A percentile compares a stretch with the other conserved stretches of the same genome.
Conservation (phyloP, 2,113 vertebrate species). For the Nestor notabilis region DNA sequence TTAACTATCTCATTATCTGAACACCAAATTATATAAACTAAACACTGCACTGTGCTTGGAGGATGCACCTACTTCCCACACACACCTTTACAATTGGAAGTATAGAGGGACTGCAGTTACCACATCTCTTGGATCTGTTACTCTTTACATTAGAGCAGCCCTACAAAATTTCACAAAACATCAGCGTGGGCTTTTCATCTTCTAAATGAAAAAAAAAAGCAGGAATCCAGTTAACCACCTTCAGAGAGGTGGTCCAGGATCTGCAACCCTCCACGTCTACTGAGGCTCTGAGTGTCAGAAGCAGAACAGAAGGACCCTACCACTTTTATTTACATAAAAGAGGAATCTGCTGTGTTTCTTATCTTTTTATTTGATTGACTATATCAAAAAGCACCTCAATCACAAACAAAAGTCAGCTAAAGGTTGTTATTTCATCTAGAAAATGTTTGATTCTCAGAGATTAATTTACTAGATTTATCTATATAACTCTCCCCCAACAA, state of each 20-base stretch:
- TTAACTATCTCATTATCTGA: background rate
- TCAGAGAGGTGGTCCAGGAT: background rate
- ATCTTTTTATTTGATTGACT: background rate
- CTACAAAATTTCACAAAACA: background rate
- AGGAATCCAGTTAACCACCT: background rate
- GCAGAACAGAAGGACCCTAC: background rate
- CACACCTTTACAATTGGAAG: background rate
- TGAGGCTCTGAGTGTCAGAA: background rate
- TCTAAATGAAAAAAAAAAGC: background rate
- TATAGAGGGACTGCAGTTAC: background rate
- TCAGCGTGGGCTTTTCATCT: background rate
- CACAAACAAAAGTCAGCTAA: background rate
- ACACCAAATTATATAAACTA: background rate
- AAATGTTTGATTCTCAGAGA: background rate
- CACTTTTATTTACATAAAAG: background rate
- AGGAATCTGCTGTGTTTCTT: background rate
- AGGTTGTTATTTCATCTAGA: background rate
- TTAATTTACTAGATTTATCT: background rate
- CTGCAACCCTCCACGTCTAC: fast-evolving
- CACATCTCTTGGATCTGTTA: fast-evolving
- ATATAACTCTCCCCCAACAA: background rate
- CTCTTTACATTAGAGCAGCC: background rate
- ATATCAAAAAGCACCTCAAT: background rate
- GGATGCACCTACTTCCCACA: fast-evolving
- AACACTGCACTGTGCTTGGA: fast-evolving